Base-by-base conservation (phyloP, 2,113 vertebrate genomes). In the Macrotus californicus region DNA sequence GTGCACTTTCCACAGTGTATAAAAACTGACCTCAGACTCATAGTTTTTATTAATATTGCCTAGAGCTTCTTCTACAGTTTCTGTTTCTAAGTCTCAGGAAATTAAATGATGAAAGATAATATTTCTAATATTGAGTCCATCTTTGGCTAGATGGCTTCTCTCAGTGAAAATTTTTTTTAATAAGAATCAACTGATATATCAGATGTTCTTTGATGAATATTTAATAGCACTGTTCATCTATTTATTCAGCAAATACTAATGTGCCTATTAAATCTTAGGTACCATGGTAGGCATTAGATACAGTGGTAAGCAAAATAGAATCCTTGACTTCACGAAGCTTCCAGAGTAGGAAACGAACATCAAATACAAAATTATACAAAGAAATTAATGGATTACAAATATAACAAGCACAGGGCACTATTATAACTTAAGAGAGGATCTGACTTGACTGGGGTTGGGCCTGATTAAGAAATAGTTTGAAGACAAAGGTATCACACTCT, bases 41-140 rank as follows among this genome's bases (percentile, higher is more conserved):
- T 6, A 18, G 73, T 50, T 94, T 66, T 96, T 87, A 96, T 94
- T 96, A 96, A 88, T 79, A 92, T 7, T 85, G 95, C 77, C 81
- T 61, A 64, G 3, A 89, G 91, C 50, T 69, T 76, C 72, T 94
- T 82, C 87, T 46, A 89, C 24, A 81, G 59, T 76, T 41, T 96
- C 66, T 85, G 39, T 69, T 88, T 19, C 61, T 86, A 97, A 85
- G 36, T 92, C 92, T 95, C 95, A 94, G 95, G 96, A 97, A 97
- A 97, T 97, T 91, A 97, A 96, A 89, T 91, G 93, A 95, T 14
- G 2, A 95, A 85, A 88, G 96, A 95, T 87, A 95, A 69, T 43
- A 70, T 91, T 95, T 43, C 82, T 82, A 96, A 95, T 80, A 95
- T 26, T 89, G 82, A 87, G 90, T 54, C 76, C 80, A 66, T 92